A percentile compares a stretch with the other conserved stretches of the same genome.
Evolutionary conservation across 2,113 vertebrate species (phyloP).

Genomic region (Prolemur simus): DNA sequence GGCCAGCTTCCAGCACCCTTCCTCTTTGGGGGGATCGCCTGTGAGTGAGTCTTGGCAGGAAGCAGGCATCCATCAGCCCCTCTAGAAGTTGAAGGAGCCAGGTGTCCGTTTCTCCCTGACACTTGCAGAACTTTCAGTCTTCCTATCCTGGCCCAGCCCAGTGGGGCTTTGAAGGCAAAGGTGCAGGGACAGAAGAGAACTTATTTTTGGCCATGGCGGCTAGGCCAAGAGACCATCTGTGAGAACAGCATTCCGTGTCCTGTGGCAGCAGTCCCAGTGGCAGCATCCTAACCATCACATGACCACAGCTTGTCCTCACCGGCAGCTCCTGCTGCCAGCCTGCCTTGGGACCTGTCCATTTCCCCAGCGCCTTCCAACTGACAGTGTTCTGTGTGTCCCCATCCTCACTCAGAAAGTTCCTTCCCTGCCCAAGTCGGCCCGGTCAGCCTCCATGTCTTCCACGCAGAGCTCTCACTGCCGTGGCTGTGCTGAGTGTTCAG

Average conservation of each 20-base stretch:
- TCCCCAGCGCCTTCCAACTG: fast-evolving
- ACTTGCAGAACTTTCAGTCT: background rate
- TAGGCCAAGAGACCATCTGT: background rate
- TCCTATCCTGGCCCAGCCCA: background rate
- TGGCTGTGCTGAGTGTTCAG: background rate
- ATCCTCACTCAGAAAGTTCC: background rate
- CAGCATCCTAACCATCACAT: fast-evolving
- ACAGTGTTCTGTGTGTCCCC: background rate
- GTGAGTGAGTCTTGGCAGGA: background rate
- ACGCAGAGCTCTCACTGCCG: fast-evolving
- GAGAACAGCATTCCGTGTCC: fast-evolving
- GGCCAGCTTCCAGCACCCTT: background rate
- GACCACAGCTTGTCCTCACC: background rate
- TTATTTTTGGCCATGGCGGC: background rate
- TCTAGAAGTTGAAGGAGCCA: background rate
- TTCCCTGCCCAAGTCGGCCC: background rate
- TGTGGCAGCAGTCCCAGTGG: background rate
- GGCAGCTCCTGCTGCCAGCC: background rate
- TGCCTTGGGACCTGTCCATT: background rate
- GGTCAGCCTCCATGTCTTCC: background rate
- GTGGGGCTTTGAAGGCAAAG: background rate
- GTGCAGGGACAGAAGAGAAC: background rate
- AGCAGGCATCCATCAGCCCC: background rate
- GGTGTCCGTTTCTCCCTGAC: background rate
- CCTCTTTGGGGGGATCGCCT: background rate